Evolutionary conservation across 2,797 vertebrate species (phyloP).

Genomic region (Myiotriccus ornatus): DNA sequence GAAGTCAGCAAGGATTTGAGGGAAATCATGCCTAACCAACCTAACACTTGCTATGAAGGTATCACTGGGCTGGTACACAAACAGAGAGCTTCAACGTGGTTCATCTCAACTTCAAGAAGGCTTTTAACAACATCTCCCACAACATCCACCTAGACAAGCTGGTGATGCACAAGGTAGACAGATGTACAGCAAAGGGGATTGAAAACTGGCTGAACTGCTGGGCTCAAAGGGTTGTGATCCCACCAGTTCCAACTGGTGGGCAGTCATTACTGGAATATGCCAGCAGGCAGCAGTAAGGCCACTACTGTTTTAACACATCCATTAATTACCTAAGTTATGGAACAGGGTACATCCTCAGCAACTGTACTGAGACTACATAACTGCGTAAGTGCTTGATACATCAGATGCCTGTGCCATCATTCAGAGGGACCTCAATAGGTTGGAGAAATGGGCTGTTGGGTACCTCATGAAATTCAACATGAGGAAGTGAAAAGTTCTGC

Average conservation of each 20-base stretch:
- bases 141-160: not conserved
- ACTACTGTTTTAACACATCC: not conserved
- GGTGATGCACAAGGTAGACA: not conserved
- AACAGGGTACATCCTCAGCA: not conserved
- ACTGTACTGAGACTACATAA: not conserved
- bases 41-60: not conserved
- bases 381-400: not conserved
- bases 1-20: not conserved
- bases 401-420: not conserved
- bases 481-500: not conserved
- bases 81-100: not conserved
- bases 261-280: not conserved
- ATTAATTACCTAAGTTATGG: not conserved
- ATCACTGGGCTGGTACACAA: not conserved
- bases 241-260: not conserved
- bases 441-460: not conserved
- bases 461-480: not conserved
- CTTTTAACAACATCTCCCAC: not conserved
- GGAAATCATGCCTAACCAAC: not conserved
- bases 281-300: not conserved
- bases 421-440: not conserved
- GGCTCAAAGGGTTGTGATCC: not conserved
- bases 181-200: not conserved
- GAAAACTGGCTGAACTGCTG: not conserved
- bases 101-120: not conserved